Percentiles rank a stretch among this genome's conserved stretches.
These are phyloP conservation scores for Ophioninae sp. DNA, from an alignment of 2,888 invertebrate species.

Conservation along the genomic window DNA sequence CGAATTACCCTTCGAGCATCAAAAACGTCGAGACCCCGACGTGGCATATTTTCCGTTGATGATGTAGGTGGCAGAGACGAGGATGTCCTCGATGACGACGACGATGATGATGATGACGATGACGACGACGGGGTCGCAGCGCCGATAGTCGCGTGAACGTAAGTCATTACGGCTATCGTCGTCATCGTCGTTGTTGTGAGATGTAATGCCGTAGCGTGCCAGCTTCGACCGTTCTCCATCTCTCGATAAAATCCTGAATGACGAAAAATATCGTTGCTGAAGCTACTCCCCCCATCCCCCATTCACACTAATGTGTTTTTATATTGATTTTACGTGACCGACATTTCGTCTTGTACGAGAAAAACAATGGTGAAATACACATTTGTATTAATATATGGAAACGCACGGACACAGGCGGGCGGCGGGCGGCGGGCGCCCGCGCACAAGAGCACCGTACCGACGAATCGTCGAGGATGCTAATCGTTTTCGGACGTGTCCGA, in stretches of 20 bases:
- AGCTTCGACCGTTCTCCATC: constrained; percentile 64
- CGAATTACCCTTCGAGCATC: constrained; percentile 68
- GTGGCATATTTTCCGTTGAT: constrained; percentile 52
- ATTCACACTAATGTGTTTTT: background rate
- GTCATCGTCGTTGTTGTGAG: constrained; percentile 70
- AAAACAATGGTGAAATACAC: background rate
- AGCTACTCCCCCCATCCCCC: background rate
- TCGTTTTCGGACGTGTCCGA: background rate
- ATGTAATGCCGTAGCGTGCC: constrained; percentile 65
- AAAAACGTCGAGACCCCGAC: constrained; percentile 56
- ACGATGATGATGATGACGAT: constrained; percentile 53
- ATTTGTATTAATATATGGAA: too few species aligned
- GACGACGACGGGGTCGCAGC: constrained; percentile 64
- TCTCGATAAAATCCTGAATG: constrained; percentile 56
- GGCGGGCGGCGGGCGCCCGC: too few species aligned
- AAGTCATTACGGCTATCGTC: constrained; percentile 70
- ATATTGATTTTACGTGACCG: background rate
- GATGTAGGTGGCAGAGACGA: constrained; percentile 53
- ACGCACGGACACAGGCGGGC: background rate
- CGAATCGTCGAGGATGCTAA: too few species aligned
- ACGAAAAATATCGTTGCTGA: background rate
- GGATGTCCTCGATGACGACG: constrained; percentile 52
- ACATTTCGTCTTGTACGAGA: background rate
- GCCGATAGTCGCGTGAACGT: constrained; percentile 70
- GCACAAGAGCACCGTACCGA: background rate